Evolutionary conservation across 2,113 vertebrate genomes (phyloP).

Genomic region (Cichladusa arquata): DNA sequence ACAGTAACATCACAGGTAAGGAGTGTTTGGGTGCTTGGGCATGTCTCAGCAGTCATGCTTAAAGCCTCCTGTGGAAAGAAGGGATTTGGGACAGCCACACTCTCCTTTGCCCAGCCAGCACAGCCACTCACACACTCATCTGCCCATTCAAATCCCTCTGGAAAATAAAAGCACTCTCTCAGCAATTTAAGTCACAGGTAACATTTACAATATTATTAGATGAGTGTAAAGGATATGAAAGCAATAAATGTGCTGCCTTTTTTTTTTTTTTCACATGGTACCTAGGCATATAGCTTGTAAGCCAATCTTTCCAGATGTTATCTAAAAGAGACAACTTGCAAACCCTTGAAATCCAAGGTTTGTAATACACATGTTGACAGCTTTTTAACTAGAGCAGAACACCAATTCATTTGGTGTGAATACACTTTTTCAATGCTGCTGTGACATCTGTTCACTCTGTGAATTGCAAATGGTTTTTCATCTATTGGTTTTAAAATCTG

Average conservation of each 20-base stretch:
- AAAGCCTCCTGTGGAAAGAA: neutral
- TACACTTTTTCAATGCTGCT: conserved; percentile 61
- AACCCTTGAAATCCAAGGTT: conserved; percentile 54
- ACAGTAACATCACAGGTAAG: neutral
- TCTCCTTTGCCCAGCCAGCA: neutral
- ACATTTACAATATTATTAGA: neutral
- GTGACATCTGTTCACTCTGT: conserved; percentile 61
- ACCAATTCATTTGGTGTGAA: conserved; percentile 45
- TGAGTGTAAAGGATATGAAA: neutral
- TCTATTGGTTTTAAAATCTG: conserved; percentile 19
- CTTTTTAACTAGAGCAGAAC: conserved; percentile 62
- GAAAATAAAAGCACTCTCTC: neutral
- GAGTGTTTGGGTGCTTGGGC: neutral
- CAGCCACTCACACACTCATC: fast-evolving
- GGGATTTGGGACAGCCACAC: neutral
- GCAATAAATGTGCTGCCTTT: fast-evolving
- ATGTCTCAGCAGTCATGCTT: neutral
- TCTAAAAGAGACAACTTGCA: conserved; percentile 59
- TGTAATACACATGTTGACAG: conserved; percentile 67
- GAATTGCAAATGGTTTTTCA: conserved; percentile 52
- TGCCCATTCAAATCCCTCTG: neutral
- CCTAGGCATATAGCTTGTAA: neutral
- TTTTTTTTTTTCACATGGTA: neutral
- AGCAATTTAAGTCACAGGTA: neutral
- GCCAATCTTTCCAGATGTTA: conserved; percentile 61